A percentile compares a stretch with the other conserved stretches of the same genome.
Conservation (phyloP, 2,888 invertebrate species). For the Eledone cirrhosa region DNA sequence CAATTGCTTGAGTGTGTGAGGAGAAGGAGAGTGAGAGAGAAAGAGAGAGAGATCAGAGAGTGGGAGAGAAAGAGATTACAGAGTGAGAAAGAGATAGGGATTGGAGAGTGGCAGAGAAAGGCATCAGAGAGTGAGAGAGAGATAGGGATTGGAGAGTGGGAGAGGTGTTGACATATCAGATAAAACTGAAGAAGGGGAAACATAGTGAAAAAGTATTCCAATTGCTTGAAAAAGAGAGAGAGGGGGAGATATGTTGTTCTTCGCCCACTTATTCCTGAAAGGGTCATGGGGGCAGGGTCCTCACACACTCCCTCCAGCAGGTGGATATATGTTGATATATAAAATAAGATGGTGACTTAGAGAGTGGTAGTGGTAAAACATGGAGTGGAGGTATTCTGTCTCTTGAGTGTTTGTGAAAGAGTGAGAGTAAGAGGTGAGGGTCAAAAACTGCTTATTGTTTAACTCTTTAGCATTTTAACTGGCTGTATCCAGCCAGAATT, state of each 20-base stretch:
- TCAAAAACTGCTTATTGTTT: too few relatives aligned
- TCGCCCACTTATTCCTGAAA: too few relatives aligned
- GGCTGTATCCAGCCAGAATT: too few relatives aligned
- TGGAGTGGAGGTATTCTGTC: too few relatives aligned
- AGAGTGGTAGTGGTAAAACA: too few relatives aligned
- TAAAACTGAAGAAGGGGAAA: neutral
- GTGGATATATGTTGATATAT: neutral
- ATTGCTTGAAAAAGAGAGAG: neutral
- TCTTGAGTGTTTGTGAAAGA: too few relatives aligned
- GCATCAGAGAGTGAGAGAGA: neutral
- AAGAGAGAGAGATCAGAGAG: constrained; percentile 20
- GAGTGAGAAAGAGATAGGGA: constrained; percentile 20
- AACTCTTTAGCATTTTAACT: too few relatives aligned
- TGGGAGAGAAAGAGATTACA: neutral
- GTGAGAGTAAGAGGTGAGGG: too few relatives aligned
- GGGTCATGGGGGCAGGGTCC: too few relatives aligned
- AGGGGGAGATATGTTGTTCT: too few relatives aligned
- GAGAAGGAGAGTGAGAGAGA: constrained; percentile 9
- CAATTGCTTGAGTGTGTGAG: too few relatives aligned
- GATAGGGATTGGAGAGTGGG: constrained; percentile 10
- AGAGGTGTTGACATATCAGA: neutral
- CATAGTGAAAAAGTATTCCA: neutral
- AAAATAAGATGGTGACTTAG: too few relatives aligned
- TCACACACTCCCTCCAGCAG: neutral
- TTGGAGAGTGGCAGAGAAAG: neutral